Percentiles rank a stretch among this genome's conserved stretches.
phyloP scores from a whole-genome alignment of 2,797 vertebrate species.

The Thripadectes ignobilis region DNA sequence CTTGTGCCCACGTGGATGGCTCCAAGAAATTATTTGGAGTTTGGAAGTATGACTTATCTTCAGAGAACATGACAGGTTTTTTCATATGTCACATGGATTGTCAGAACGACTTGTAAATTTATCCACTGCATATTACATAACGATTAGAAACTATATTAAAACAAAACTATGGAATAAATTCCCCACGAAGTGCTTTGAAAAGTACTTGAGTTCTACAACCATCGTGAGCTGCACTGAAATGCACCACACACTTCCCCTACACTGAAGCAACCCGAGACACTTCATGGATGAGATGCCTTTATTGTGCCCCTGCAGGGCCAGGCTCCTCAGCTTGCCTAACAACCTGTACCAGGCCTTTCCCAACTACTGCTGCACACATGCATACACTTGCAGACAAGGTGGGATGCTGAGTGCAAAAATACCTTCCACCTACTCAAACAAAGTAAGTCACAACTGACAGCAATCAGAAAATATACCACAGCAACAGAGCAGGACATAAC shows the following conservation, averaged over 20 bases:
- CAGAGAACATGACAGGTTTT: not conserved
- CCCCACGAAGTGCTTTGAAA: not conserved
- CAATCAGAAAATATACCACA: not conserved
- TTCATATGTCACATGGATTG: not conserved
- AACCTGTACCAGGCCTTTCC: not conserved
- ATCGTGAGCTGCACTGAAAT: fast-evolving
- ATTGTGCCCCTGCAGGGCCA: fast-evolving
- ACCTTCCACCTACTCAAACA: not conserved
- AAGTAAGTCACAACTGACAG: not conserved
- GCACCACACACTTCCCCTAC: fast-evolving
- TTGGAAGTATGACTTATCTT: not conserved
- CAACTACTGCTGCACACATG: not conserved
- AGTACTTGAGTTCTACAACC: not conserved
- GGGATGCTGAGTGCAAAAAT: fast-evolving
- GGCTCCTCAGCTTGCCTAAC: not conserved
- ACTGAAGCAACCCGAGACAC: fast-evolving
- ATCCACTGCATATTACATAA: not conserved
- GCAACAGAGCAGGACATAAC: not conserved
- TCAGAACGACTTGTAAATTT: not conserved
- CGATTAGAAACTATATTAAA: not conserved
- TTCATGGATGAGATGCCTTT: not conserved
- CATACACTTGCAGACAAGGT: fast-evolving
- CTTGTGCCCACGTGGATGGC: not conserved
- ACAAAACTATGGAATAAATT: not conserved
- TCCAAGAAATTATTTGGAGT: not conserved